Evolutionary conservation across 1,140 invertebrate species (phyloP).

Genomic region (Philaenus spumarius): DNA sequence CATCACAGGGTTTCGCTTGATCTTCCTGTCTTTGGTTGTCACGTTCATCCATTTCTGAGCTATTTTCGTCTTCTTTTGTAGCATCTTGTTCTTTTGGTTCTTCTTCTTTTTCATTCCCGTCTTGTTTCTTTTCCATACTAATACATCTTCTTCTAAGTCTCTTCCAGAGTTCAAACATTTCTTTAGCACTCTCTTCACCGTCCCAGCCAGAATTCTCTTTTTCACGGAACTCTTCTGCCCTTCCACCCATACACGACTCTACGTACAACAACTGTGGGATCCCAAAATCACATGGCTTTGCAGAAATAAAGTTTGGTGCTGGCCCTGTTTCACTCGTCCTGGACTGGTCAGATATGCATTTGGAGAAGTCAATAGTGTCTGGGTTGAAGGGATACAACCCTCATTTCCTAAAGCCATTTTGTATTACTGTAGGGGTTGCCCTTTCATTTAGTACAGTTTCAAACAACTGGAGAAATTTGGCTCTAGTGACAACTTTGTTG

Average conservation of each 20-base stretch:
- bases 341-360: neutral
- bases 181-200: neutral
- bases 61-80: neutral
- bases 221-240: slow-evolving; percentile 2
- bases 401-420: no score
- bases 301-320: neutral
- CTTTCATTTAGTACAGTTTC: neutral
- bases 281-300: neutral
- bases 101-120: neutral
- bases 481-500: slow-evolving; percentile 2
- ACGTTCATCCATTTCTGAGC: neutral
- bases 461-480: neutral
- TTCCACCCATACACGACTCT: neutral
- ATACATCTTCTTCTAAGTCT: neutral
- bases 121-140: neutral
- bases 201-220: no score
- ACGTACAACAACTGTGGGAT: neutral
- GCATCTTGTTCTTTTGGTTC: neutral
- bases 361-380: neutral
- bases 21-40: no score
- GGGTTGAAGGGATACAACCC: no score
- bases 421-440: no score
- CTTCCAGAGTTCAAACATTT: neutral
- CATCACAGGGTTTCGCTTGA: no score
- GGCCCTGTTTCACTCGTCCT: neutral